A percentile compares a stretch with the other conserved stretches of the same genome.
Evolutionary conservation across 2,113 vertebrate species (phyloP).

Genomic region (Pelodiscus sinensis): DNA sequence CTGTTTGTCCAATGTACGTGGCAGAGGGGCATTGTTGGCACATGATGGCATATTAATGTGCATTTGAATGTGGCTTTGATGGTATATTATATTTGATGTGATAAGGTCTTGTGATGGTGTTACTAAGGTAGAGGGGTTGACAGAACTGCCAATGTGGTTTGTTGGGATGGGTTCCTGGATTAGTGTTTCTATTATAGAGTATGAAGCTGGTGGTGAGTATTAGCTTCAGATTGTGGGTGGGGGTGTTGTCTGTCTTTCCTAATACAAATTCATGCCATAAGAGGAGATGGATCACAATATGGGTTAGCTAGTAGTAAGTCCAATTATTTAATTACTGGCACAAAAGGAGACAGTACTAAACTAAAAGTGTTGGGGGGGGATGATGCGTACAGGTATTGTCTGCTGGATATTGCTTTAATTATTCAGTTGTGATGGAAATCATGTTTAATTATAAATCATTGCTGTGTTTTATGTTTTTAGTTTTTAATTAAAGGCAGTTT

Average conservation of each 20-base stretch:
- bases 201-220: too few species aligned
- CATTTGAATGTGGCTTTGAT: too few species aligned
- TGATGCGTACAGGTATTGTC: not conserved
- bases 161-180: too few species aligned
- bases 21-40: too few species aligned
- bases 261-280: constrained; percentile 43
- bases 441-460: not conserved
- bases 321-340: constrained; percentile 44
- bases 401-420: not conserved
- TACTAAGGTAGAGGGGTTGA: too few species aligned
- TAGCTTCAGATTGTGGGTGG: too few species aligned
- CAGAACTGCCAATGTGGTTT: too few species aligned
- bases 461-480: not conserved
- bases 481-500: not conserved
- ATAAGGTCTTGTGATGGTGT: too few species aligned
- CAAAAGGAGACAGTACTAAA: constrained; percentile 59
- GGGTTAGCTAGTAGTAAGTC: constrained; percentile 36
- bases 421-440: not conserved
- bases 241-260: not conserved
- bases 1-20: too few species aligned
- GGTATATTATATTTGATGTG: too few species aligned
- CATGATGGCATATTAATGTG: too few species aligned
- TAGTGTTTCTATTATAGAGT: too few species aligned
- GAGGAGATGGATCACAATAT: constrained; percentile 35
- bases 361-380: constrained; percentile 15